Base-by-base conservation (phyloP, 2,888 invertebrate genomes). In the Lamellibrachia columna region DNA sequence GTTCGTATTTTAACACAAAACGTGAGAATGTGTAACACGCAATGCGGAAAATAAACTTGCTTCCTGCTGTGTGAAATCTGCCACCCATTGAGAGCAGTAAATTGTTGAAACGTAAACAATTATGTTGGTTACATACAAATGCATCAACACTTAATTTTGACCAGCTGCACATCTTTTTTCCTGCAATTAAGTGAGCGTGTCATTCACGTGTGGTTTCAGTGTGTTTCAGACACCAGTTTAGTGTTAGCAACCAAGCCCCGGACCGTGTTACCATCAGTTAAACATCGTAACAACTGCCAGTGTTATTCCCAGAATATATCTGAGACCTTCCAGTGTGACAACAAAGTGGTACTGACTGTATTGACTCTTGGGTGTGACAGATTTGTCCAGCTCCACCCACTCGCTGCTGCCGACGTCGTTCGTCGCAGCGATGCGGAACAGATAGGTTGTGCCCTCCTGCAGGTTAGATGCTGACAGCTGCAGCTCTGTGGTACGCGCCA, bases 361-460 rank as follows among this genome's bases (percentile, higher is more conserved):
- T 90, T 93, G 93, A 91, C 93, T 92, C 92, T 93, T 93, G 15
- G 96, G 94, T 90, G 95, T 94, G 7, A 96, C 95, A 28, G 96
- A 95, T 40, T 94, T 94, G n/a, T 94, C 94, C 58, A 96, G 94
- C 93, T 96, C 95, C 90, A 95, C 94, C n/a, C 95, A 95, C 91
- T 94, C 94, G 92, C 96, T 95, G 98, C 98, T 98, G 3, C 99
- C 99, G 1, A 99, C 99, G 94, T 98, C 93, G 53, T 94, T 94
- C 92, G 93, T 92, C 7, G 94, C 94, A n/a, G 94, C 94, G 7
- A 94, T 93, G 28, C 94, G 92, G 92, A 94, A 94, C 22, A 91
- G 53, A 90, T 94, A 93, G 1, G 90, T 90, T 28, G 91, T 55
- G 52, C 92, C 92, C 90, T 93, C 93, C 53, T 91, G 92, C 11